These are phyloP conservation scores for Dipodomys stephensi DNA, from an alignment of 2,113 vertebrate genomes.

Conservation along the genomic window DNA sequence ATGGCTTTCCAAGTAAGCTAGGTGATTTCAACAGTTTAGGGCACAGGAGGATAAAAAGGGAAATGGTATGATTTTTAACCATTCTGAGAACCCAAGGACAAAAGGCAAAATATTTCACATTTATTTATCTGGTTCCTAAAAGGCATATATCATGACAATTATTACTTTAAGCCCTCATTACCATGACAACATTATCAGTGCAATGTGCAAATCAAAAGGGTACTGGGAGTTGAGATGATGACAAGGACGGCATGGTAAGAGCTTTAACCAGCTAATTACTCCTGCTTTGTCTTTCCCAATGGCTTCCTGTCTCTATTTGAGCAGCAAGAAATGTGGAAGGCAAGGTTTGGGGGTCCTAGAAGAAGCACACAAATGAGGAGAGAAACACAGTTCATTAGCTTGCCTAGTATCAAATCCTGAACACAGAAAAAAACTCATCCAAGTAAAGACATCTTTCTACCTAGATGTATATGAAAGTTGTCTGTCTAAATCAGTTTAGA, in stretches of 20 bases:
- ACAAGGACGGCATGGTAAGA: neutral
- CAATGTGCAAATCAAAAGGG: neutral
- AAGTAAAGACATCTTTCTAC: neutral
- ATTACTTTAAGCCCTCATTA: neutral
- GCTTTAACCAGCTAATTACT: neutral
- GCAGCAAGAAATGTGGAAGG: neutral
- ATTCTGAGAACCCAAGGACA: neutral
- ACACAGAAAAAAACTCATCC: neutral
- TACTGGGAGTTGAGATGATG: neutral
- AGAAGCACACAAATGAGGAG: neutral
- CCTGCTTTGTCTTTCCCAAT: neutral
- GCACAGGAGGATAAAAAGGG: neutral
- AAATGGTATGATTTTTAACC: neutral
- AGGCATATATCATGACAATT: neutral
- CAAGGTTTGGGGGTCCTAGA: neutral
- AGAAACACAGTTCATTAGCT: neutral
- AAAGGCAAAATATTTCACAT: neutral
- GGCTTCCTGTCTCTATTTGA: neutral
- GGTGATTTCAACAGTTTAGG: neutral
- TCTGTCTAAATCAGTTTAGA: neutral
- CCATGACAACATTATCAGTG: neutral
- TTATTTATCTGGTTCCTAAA: neutral
- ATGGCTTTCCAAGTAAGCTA: neutral
- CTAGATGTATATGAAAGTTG: neutral
- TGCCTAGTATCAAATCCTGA: neutral